Conservation (phyloP, 1,140 invertebrate species). For the Drosophila fuyamai region DNA sequence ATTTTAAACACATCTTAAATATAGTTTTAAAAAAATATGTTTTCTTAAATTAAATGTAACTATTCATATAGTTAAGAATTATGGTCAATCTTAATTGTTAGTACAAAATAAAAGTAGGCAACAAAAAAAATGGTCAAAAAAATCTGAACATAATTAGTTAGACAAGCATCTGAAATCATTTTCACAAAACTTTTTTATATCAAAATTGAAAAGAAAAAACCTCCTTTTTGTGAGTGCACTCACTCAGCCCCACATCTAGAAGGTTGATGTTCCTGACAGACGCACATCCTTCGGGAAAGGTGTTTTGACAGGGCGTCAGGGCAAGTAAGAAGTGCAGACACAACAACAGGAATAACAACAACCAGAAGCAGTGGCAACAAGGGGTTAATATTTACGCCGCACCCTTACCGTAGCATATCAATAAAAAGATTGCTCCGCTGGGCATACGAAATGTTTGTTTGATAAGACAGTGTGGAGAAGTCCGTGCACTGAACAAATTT, state of each 20-base stretch:
- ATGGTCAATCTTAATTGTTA: too few species aligned
- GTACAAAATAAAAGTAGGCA: too few species aligned
- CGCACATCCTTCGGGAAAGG: conserved; percentile 58
- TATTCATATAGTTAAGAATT: too few species aligned
- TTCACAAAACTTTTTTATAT: not conserved
- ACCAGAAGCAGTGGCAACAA: conserved; percentile 36
- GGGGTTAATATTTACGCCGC: conserved; percentile 55
- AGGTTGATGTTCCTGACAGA: conserved; percentile 50
- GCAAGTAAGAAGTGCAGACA: conserved; percentile 50
- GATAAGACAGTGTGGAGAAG: conserved; percentile 39
- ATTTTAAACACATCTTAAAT: too few species aligned
- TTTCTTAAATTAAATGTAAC: too few species aligned
- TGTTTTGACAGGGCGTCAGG: conserved; percentile 67
- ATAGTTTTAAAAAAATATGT: too few species aligned
- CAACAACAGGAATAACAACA: conserved; percentile 5
- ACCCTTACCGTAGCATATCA: conserved; percentile 60
- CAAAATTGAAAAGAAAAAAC: not conserved
- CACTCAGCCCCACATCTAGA: conserved; percentile 30
- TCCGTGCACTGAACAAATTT: not conserved
- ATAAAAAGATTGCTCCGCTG: conserved; percentile 77
- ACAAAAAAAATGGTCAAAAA: not conserved
- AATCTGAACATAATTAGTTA: not conserved
- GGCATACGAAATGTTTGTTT: conserved; percentile 65
- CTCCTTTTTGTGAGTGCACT: conserved; percentile 14
- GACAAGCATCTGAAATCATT: not conserved